phyloP scores from a whole-genome alignment of 1,140 invertebrate species.

The Paraescarpia echinospica region DNA sequence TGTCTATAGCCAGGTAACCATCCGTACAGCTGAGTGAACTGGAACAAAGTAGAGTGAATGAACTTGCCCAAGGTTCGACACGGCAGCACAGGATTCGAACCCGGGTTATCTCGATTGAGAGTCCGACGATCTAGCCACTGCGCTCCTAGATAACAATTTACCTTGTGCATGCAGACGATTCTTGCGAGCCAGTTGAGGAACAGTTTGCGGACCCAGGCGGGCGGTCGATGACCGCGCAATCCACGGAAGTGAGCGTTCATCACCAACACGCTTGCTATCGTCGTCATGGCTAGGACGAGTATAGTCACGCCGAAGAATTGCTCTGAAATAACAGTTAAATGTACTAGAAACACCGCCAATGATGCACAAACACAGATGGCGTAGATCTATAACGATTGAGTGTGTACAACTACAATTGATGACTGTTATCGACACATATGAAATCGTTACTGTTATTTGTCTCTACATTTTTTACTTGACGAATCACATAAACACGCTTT shows the following conservation, averaged over 20 bases:
- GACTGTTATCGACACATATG: neutral
- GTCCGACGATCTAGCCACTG: too few species aligned
- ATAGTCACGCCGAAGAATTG: conserved; percentile 12
- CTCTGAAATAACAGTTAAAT: neutral
- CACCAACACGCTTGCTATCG: neutral
- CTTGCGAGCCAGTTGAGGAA: neutral
- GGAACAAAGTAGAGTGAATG: too few species aligned
- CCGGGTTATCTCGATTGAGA: too few species aligned
- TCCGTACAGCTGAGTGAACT: too few species aligned
- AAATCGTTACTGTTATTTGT: neutral
- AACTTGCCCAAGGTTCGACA: too few species aligned
- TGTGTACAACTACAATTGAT: neutral
- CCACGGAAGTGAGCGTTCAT: conserved; percentile 3
- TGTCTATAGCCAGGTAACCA: too few species aligned
- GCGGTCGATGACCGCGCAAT: neutral
- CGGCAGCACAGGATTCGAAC: too few species aligned
- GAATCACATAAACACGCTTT: too few species aligned
- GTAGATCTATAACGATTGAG: neutral
- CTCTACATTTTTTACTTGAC: too few species aligned
- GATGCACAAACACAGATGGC: neutral
- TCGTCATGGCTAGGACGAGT: neutral
- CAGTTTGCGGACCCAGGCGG: neutral
- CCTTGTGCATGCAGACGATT: conserved; percentile 7
- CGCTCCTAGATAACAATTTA: too few species aligned
- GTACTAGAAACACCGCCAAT: neutral